Conservation (phyloP, 2,888 invertebrate species). For the Agonum fuliginosum region DNA sequence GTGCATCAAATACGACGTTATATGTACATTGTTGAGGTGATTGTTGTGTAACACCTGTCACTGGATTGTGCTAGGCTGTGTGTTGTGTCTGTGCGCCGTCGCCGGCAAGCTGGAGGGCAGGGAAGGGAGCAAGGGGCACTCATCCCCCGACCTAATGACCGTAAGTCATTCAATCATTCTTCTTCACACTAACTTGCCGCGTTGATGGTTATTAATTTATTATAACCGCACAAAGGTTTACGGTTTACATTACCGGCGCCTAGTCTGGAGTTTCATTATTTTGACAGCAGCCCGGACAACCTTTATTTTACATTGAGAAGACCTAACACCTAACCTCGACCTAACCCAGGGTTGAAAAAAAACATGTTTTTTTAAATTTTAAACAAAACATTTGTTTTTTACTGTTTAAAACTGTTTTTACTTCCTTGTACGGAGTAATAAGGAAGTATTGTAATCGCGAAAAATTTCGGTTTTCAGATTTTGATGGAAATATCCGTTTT, state of each 20-base stretch:
- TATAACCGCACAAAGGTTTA: conserved; percentile 1
- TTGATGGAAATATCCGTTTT: too few species aligned
- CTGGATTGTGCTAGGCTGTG: neutral
- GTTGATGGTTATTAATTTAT: conserved; percentile 11
- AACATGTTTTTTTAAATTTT: too few species aligned
- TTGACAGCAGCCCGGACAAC: neutral
- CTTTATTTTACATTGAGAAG: neutral
- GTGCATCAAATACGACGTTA: conserved; percentile 64
- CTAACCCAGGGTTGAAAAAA: too few species aligned
- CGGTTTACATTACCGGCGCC: conserved; percentile 1
- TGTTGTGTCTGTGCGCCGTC: conserved; percentile 48
- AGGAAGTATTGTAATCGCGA: too few species aligned
- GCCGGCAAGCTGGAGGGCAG: conserved; percentile 72
- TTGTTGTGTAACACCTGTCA: conserved; percentile 60
- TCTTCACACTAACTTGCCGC: conserved; percentile 52
- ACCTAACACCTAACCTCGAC: neutral
- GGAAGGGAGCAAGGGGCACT: conserved; percentile 72
- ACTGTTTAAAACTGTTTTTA: too few species aligned
- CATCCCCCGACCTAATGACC: conserved; percentile 72
- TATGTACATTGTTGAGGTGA: conserved; percentile 42
- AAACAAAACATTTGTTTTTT: too few species aligned
- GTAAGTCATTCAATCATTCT: conserved; percentile 68
- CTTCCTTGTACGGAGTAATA: too few species aligned
- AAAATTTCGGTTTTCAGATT: too few species aligned
- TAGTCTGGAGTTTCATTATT: neutral